Base-by-base conservation (phyloP, 2,113 vertebrate species). In the Ammospiza caudacuta region DNA sequence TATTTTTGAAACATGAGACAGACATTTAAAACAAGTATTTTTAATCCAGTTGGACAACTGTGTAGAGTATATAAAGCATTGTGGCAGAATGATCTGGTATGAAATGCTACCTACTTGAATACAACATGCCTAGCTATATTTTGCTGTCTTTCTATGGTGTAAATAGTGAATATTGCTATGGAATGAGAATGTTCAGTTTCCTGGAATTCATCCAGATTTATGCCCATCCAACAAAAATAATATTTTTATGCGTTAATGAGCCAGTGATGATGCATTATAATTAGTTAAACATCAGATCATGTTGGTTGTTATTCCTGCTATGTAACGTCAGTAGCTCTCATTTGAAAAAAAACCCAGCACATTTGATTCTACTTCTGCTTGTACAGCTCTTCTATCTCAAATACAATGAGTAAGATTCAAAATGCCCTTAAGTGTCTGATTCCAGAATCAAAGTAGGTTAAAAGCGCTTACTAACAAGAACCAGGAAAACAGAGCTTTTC, bases 31-130 rank as follows among this genome's bases (percentile, higher is more conserved):
- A n/a, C 11, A 47, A 89, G 72, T 80, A 91, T 70, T 95, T 96
- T 95, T 90, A 97, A 95, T 81, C 51, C 51, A 82, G 66, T 85
- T 94, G 90, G 80, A 95, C 73, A 96, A 91, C 37, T 94, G 61
- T 86, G 68, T 81, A 67, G 39, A 67, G 9, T 83, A 97, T 74
- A 89, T 95, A 67, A 17, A 64, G 27, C n/a, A 87, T 44, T 55
- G 79, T 83, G 90, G 74, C 44, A 89, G 88, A 95, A 95, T 5
- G 27, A 88, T 81, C 66, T 54, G 11, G n/a, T 57, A 76, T 74
- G 90, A 97, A 95, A 89, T 73, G 80, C 52, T 89, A 94, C 87
- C 76, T 79, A 94, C 79, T 59, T 59, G 52, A 91, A 90, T 22
- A 84, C 11, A 72, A 85, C 20, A 49, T 4, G 9, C 22, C 92